These are phyloP conservation scores for Anguilla rostrata DNA, from an alignment of 2,113 vertebrate species.

Conservation along the genomic window DNA sequence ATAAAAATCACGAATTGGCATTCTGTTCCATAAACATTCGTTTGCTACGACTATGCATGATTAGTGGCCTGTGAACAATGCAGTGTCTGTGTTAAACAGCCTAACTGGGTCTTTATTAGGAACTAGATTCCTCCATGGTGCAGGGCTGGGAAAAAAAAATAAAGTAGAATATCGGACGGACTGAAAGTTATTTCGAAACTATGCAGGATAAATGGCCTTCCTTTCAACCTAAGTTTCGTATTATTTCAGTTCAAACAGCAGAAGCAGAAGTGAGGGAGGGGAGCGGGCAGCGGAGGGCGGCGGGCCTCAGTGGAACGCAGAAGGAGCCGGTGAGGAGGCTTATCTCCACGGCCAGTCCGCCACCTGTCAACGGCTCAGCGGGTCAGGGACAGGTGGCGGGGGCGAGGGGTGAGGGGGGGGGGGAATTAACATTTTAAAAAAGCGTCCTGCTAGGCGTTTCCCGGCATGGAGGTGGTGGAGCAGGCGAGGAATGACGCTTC, in stretches of 20 bases:
- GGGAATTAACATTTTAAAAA: conserved; percentile 30
- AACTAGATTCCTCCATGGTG: not conserved
- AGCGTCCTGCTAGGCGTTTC: not conserved
- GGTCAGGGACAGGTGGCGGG: not conserved
- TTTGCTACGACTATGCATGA: too few relatives aligned
- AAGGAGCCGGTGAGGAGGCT: not conserved
- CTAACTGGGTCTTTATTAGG: not conserved
- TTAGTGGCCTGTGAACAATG: not conserved
- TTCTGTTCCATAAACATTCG: too few relatives aligned
- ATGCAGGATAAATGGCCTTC: not conserved
- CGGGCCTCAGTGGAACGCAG: not conserved
- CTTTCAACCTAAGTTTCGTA: not conserved
- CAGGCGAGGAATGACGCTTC: not conserved
- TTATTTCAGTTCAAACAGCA: not conserved
- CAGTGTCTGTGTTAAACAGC: not conserved
- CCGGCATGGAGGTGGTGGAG: not conserved
- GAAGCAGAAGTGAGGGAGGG: too few relatives aligned
- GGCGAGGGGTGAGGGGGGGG: not conserved
- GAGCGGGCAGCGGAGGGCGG: too few relatives aligned
- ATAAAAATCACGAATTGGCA: too few relatives aligned
- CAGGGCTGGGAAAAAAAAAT: not conserved
- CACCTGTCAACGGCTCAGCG: not conserved
- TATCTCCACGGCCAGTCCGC: not conserved
- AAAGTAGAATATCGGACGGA: not conserved
- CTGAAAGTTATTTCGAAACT: not conserved